Evolutionary conservation across 1,140 invertebrate genomes (phyloP), one percentile per base, ranked within the genome.

Genomic region (Akabosia matsudoensis): DNA sequence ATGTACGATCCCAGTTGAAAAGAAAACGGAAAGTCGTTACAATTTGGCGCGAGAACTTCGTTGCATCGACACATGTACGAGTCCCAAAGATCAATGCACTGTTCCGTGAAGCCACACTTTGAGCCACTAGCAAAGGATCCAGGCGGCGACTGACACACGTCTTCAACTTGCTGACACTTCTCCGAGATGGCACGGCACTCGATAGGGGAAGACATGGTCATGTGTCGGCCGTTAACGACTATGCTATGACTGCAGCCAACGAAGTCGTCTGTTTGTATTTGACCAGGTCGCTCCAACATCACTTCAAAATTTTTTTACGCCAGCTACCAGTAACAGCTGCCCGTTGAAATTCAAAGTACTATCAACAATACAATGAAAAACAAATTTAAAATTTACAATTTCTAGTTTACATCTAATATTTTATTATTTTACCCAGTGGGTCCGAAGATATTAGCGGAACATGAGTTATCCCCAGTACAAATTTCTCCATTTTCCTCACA

Each of bases 281-380:
- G 94, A 0, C 92, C 94, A 0, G 92, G 92, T 73, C 93, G 88
- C 84, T 95, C 92, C 10, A 96, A 84, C 0, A 97, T 89, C 0
- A 93, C 91, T 85, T 95, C 92, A 0, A 95, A 91, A 70, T 90
- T 90, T n/a, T 45, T 89, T 86, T 14, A 98, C 84, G 24, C 96
- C 96, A 33, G 95, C 96, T 76, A 98, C 88, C 30, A 92, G 87
- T 64, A 98, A 85, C 0, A 90, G 91, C 82, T 96, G 92, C 78
- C 92, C 93, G 85, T 95, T 95, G 84, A 97, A 96, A 82, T 95
- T 96, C n/a, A 97, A 84, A 0, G 93, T 95, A 74, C 93, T 95
- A 86, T 30, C 88, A 88, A 77, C 72, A 73, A 54, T 77, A 74
- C 72, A 73, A 54, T n/a, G 77, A 74, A 31, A 54, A 33, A n/a